phyloP scores from a whole-genome alignment of 2,113 vertebrate genomes.

The Ovibos moschatus region DNA sequence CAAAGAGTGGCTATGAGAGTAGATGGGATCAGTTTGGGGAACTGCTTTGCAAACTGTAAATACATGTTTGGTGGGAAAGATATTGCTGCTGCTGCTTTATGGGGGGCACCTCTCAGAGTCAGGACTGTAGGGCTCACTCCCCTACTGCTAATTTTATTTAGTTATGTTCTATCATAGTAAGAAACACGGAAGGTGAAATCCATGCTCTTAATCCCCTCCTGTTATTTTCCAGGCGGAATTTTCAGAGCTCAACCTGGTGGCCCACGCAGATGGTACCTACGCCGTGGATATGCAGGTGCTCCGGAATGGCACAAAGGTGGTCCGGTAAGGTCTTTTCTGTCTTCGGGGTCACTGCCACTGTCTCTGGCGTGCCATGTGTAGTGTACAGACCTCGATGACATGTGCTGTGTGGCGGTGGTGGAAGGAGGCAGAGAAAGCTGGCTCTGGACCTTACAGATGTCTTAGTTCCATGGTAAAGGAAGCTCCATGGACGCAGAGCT shows the following conservation, averaged over 20 bases:
- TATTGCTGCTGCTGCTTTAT: background rate
- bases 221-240: constrained; percentile 90
- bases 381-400: background rate
- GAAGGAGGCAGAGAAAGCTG: background rate
- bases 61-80: background rate
- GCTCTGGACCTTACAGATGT: background rate
- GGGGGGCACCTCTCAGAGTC: background rate
- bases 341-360: background rate
- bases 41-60: constrained; percentile 2
- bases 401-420: background rate
- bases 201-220: background rate
- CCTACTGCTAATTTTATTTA: constrained; percentile 36
- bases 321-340: constrained; percentile 85
- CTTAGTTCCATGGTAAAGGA: background rate
- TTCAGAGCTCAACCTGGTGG: constrained; percentile 95
- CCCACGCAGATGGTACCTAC: constrained; percentile 93
- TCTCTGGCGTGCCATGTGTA: background rate
- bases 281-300: constrained; percentile 94
- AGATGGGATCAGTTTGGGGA: background rate
- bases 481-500: background rate
- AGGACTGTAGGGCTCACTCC: background rate
- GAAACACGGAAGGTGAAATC: background rate
- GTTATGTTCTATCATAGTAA: background rate
- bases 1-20: background rate
- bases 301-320: constrained; percentile 91